phyloP scores from a whole-genome alignment of 2,888 invertebrate species.

The Xanthorhoe spadicearia region DNA sequence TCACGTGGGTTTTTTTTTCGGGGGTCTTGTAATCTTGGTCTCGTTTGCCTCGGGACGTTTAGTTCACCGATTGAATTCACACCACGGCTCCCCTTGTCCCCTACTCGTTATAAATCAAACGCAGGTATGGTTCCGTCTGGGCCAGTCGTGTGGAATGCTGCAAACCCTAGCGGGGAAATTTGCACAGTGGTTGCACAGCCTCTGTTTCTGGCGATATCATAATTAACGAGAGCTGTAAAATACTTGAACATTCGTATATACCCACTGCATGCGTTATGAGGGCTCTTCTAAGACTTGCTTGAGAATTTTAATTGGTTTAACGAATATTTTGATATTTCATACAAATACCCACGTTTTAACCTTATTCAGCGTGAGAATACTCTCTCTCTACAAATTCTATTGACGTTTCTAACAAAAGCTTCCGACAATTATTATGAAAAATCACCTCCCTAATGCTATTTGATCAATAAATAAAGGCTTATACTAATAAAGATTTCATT shows the following conservation, averaged over 20 bases:
- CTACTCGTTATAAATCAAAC: slow-evolving; percentile 82
- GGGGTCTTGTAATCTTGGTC: slow-evolving; percentile 57
- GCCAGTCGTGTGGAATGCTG: slow-evolving; percentile 71
- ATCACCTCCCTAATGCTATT: slow-evolving; percentile 57
- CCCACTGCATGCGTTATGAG: slow-evolving; percentile 1
- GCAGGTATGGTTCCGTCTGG: slow-evolving; percentile 78
- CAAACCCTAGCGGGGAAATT: slow-evolving; percentile 60
- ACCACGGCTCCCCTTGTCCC: slow-evolving; percentile 74
- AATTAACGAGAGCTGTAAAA: slow-evolving; percentile 49
- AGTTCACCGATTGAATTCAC: slow-evolving; percentile 76
- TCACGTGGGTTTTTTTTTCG: slow-evolving; percentile 45
- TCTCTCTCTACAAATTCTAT: slow-evolving; percentile 36
- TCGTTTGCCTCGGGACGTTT: slow-evolving; percentile 61
- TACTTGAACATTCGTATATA: slow-evolving; percentile 18
- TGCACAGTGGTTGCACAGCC: slow-evolving; percentile 52
- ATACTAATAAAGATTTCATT: slow-evolving; percentile 67
- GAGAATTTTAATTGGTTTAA: background rate
- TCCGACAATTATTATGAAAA: slow-evolving; percentile 52
- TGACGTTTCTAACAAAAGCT: slow-evolving; percentile 37
- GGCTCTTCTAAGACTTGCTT: slow-evolving; percentile 7
- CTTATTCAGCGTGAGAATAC: slow-evolving; percentile 9
- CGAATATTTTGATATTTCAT: background rate
- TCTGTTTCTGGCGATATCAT: slow-evolving; percentile 53
- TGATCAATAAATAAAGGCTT: slow-evolving; percentile 66
- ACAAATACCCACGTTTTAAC: background rate